A percentile compares a stretch with the other conserved stretches of the same genome.
Evolutionary conservation across 2,888 invertebrate genomes (phyloP).

Genomic region (Silvanus unidentatus): DNA sequence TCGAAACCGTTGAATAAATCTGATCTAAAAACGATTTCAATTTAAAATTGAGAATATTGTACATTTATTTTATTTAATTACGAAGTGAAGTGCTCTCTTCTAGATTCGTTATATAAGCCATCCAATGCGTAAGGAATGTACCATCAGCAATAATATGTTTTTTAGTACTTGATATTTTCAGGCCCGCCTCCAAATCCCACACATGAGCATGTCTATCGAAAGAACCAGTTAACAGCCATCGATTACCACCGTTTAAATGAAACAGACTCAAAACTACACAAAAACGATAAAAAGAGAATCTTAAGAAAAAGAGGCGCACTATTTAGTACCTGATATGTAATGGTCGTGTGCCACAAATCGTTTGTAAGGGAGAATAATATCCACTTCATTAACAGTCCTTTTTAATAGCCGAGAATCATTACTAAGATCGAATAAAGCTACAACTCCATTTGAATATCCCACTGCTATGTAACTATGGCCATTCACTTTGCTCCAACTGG

Average conservation of each 20-base stretch:
- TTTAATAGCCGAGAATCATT: slow-evolving; percentile 48
- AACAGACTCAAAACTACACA: slow-evolving; percentile 44
- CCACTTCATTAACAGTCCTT: slow-evolving; percentile 41
- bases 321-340: slow-evolving; percentile 52
- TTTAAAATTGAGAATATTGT: neutral
- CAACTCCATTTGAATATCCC: slow-evolving; percentile 62
- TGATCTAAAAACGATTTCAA: slow-evolving; percentile 11
- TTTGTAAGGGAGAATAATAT: slow-evolving; percentile 52
- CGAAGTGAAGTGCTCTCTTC: slow-evolving; percentile 37
- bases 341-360: slow-evolving; percentile 56
- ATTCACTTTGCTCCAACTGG: slow-evolving; percentile 49
- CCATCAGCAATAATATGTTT: slow-evolving; percentile 48
- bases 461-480: slow-evolving; percentile 55
- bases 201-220: slow-evolving; percentile 61
- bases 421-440: slow-evolving; percentile 58
- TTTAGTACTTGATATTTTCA: slow-evolving; percentile 35
- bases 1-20: slow-evolving; percentile 8
- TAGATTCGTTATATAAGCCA: slow-evolving; percentile 41
- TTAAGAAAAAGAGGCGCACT: slow-evolving; percentile 14
- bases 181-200: slow-evolving; percentile 59
- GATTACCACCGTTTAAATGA: slow-evolving; percentile 51
- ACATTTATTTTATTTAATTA: slow-evolving; percentile 20
- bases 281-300: too few species aligned
- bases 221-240: slow-evolving; percentile 61
- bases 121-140: slow-evolving; percentile 51